These are phyloP conservation scores for Drosophila fuyamai DNA, from an alignment of 1,140 invertebrate species.

Conservation along the genomic window DNA sequence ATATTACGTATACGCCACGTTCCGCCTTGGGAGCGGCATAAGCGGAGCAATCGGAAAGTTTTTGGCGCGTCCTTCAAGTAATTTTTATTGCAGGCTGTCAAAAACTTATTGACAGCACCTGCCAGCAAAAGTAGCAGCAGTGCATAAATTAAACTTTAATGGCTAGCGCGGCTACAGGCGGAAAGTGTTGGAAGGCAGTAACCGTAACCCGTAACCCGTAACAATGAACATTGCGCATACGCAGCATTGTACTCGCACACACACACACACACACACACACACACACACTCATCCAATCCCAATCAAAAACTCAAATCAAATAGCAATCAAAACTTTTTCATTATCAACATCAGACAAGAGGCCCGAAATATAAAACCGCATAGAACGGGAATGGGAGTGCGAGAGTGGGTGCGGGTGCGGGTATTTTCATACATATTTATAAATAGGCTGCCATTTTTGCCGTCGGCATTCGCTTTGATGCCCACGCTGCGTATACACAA, in stretches of 20 bases:
- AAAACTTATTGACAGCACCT: slow-evolving; percentile 68
- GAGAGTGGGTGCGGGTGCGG: slow-evolving; percentile 18
- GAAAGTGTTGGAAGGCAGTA: slow-evolving; percentile 26
- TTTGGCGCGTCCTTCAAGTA: slow-evolving; percentile 51
- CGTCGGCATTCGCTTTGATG: slow-evolving; percentile 69
- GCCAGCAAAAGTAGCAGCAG: slow-evolving; percentile 47
- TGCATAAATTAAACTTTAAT: slow-evolving; percentile 62
- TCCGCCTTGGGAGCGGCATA: slow-evolving; percentile 23
- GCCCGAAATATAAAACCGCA: slow-evolving; percentile 62
- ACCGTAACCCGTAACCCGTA: slow-evolving; percentile 22
- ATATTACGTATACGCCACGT: slow-evolving; percentile 70
- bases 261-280: slow-evolving; percentile 7
- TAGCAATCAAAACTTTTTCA: slow-evolving; percentile 81
- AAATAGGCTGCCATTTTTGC: slow-evolving; percentile 70
- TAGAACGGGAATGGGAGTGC: slow-evolving; percentile 28
- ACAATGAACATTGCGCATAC: slow-evolving; percentile 62
- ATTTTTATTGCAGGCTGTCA: slow-evolving; percentile 61
- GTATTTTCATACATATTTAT: slow-evolving; percentile 59
- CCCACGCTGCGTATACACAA: slow-evolving; percentile 67
- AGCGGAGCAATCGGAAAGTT: slow-evolving; percentile 47
- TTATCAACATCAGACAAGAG: slow-evolving; percentile 64
- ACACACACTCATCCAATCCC: slow-evolving; percentile 16
- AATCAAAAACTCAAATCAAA: slow-evolving; percentile 78
- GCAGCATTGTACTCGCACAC: slow-evolving; percentile 38
- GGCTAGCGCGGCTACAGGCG: slow-evolving; percentile 12